These are phyloP conservation scores for Leontocebus nigricollis DNA, from an alignment of 2,797 vertebrate species.

Conservation along the genomic window DNA sequence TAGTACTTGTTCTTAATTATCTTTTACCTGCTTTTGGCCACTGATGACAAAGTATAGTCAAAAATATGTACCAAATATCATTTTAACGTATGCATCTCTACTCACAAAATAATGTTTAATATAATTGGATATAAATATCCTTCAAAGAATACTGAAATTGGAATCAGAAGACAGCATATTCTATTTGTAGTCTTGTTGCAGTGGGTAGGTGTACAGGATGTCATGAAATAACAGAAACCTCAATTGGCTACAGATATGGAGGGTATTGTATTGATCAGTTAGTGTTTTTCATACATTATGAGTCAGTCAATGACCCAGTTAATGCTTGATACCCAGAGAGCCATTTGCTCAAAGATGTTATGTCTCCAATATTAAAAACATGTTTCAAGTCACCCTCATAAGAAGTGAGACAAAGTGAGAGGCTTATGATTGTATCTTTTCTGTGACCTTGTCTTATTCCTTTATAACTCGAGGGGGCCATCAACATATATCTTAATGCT, in stretches of 20 bases:
- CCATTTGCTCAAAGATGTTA: constrained; percentile 15
- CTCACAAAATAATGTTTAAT: neutral
- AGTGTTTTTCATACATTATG: neutral
- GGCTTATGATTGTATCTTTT: neutral
- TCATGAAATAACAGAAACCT: neutral
- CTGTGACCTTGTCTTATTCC: neutral
- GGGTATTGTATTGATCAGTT: neutral
- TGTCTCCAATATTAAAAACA: neutral
- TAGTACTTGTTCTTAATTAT: neutral
- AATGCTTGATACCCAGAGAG: neutral
- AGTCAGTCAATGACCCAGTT: neutral
- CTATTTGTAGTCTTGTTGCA: neutral
- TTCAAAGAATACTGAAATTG: neutral
- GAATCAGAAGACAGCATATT: neutral
- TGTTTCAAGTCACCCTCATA: constrained; percentile 12
- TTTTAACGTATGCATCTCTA: neutral
- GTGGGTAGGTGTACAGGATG: neutral
- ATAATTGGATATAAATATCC: neutral
- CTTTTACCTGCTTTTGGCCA: neutral
- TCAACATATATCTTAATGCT: neutral
- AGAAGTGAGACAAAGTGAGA: neutral
- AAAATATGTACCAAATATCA: neutral
- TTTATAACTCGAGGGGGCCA: neutral
- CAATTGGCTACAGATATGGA: neutral
- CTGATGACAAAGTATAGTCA: neutral